phyloP scores from a whole-genome alignment of 2,888 invertebrate species.

The Eupithecia subfuscata region DNA sequence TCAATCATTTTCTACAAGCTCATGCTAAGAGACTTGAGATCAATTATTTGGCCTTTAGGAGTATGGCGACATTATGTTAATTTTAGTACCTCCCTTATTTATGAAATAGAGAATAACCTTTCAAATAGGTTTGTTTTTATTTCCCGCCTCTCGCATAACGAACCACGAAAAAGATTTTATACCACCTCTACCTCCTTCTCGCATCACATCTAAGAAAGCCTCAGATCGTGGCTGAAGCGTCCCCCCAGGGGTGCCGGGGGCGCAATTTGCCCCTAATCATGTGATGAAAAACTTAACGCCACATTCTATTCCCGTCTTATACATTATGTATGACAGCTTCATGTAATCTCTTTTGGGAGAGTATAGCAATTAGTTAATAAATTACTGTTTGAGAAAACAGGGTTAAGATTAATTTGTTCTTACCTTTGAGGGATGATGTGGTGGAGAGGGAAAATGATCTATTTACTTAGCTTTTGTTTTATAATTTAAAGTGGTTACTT shows the following conservation, averaged over 20 bases:
- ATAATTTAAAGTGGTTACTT: not conserved
- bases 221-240: constrained; percentile 60
- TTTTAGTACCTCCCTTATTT: too few relatives aligned
- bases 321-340: constrained; percentile 40
- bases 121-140: too few relatives aligned
- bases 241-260: constrained; percentile 55
- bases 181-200: constrained; percentile 48
- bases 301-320: constrained; percentile 45
- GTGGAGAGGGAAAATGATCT: constrained; percentile 9
- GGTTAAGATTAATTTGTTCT: constrained; percentile 45
- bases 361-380: constrained; percentile 49
- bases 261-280: constrained; percentile 76
- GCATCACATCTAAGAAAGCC: constrained; percentile 56
- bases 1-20: too few relatives aligned
- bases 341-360: constrained; percentile 54
- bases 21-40: too few relatives aligned
- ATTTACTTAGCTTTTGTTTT: not conserved
- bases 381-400: constrained; percentile 26
- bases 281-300: constrained; percentile 80
- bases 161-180: constrained; percentile 17
- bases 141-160: not conserved
- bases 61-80: too few relatives aligned
- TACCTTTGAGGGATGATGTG: constrained; percentile 29
- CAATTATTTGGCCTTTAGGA: too few relatives aligned
- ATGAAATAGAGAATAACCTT: too few relatives aligned